Percentiles rank a stretch among this genome's conserved stretches.
Evolutionary conservation across 2,797 vertebrate genomes (phyloP).

Genomic region (Sciaenops ocellatus): DNA sequence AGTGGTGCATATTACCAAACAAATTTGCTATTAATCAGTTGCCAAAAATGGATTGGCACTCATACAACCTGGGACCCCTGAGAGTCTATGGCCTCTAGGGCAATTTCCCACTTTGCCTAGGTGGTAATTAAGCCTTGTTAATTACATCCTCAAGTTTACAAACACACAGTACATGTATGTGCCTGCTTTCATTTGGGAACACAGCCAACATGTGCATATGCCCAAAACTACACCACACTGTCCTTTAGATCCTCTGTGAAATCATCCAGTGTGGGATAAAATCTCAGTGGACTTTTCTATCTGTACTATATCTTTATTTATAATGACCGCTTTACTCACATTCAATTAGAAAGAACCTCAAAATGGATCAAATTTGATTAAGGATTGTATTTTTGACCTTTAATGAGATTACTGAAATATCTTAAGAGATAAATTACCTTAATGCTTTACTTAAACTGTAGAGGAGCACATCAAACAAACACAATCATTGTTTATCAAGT

Average conservation of each 20-base stretch:
- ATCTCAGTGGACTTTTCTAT: neutral
- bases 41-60: neutral
- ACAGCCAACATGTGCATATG: neutral
- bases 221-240: neutral
- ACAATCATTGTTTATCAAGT: constrained; percentile 5
- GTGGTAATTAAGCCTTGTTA: neutral
- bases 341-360: neutral
- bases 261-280: neutral
- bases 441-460: neutral
- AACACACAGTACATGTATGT: neutral
- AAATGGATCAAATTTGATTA: neutral
- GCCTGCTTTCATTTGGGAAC: neutral
- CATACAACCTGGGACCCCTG: neutral
- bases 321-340: neutral
- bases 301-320: no score
- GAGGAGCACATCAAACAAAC: constrained; percentile 19
- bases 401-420: constrained; percentile 6
- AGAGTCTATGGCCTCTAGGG: neutral
- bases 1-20: neutral
- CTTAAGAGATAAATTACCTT: neutral
- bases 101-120: no score
- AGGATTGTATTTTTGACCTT: neutral
- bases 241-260: neutral
- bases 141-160: neutral
- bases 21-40: neutral